Conservation (phyloP, 2,888 invertebrate genomes). For the Acanthosepion lycidas region DNA sequence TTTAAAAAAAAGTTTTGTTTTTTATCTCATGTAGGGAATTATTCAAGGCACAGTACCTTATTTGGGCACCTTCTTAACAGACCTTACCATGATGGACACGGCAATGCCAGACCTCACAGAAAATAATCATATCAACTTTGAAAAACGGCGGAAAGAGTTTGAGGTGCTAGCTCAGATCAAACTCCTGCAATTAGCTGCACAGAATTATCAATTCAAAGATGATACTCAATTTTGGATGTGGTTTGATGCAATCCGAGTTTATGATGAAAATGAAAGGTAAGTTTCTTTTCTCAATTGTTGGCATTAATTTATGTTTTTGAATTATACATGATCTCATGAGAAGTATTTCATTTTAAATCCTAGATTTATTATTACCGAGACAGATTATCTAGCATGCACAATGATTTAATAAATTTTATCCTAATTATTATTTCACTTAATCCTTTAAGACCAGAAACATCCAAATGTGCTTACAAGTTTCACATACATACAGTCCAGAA, state of each 20-base stretch:
- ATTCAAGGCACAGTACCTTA: slow-evolving; percentile 92
- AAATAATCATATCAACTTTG: slow-evolving; percentile 92
- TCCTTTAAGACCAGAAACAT: no score
- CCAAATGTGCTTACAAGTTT: no score
- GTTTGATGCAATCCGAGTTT: slow-evolving; percentile 92
- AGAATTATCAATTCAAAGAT: slow-evolving; percentile 90
- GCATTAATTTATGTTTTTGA: no score
- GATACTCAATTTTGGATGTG: slow-evolving; percentile 94
- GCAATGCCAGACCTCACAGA: slow-evolving; percentile 78
- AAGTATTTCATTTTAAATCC: no score
- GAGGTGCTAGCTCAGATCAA: slow-evolving; percentile 98
- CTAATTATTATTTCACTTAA: no score
- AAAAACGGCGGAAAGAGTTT: slow-evolving; percentile 97
- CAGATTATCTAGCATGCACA: no score
- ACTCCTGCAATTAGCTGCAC: slow-evolving; percentile 94
- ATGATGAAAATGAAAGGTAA: slow-evolving; percentile 94
- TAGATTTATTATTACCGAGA: no score
- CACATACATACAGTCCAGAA: no score
- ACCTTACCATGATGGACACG: slow-evolving; percentile 98
- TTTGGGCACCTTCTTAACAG: slow-evolving; percentile 96
- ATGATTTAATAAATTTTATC: no score
- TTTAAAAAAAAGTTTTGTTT: no score
- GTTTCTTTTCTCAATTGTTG: not conserved
- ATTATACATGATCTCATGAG: no score
- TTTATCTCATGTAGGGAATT: slow-evolving; percentile 61